phyloP scores from a whole-genome alignment of 1,140 invertebrate genomes.

The Alviniconcha marisindica region DNA sequence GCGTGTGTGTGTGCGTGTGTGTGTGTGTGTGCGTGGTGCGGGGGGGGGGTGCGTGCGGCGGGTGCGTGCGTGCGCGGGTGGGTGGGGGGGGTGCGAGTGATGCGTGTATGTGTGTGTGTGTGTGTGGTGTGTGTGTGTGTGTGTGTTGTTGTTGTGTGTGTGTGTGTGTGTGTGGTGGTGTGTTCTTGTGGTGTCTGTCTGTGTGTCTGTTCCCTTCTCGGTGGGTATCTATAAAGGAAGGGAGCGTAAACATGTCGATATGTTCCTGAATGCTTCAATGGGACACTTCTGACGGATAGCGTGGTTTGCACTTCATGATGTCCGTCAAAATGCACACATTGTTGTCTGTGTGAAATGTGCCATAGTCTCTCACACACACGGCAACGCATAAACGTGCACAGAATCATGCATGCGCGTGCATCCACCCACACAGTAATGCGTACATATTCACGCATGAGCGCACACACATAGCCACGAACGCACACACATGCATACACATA shows the following conservation, averaged over 20 bases:
- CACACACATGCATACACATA: neutral
- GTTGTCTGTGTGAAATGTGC: too few relatives aligned
- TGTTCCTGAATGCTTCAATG: too few relatives aligned
- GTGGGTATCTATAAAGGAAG: neutral
- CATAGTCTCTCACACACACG: too few relatives aligned
- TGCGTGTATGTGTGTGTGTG: neutral
- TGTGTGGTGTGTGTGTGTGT: too few relatives aligned
- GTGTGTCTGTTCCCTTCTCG: neutral
- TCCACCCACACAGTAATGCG: too few relatives aligned
- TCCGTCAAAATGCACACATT: too few relatives aligned
- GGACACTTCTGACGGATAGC: too few relatives aligned
- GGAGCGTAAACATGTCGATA: too few relatives aligned
- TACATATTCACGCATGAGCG: too few relatives aligned
- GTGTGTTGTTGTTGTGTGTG: neutral
- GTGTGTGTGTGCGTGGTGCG: neutral
- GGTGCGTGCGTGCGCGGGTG: neutral
- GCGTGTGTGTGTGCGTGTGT: neutral
- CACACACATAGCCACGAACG: too few relatives aligned
- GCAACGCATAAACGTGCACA: neutral
- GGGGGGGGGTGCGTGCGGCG: neutral
- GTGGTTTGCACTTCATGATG: too few relatives aligned
- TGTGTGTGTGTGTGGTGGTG: neutral
- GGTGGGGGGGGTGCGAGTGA: neutral
- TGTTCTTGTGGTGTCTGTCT: neutral
- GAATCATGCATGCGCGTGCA: neutral